Evolutionary conservation across 2,888 invertebrate genomes (phyloP), one percentile per base, ranked within the genome.

Genomic region (Spodoptera picta): DNA sequence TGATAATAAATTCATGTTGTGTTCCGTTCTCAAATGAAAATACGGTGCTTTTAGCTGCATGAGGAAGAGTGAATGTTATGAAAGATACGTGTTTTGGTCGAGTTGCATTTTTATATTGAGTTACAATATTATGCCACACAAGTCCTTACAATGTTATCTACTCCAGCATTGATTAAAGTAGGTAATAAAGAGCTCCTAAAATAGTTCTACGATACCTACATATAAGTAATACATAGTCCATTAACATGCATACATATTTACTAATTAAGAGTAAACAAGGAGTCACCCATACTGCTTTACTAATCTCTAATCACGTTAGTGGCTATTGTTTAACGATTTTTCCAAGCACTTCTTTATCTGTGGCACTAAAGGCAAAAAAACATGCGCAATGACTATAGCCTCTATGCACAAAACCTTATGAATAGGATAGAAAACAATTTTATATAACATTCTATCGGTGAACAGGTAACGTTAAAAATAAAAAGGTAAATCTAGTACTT

Each of bases 1-100:
- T 55, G 63, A 64, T 83, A 72, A 82, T 82, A 83, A 84, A 84
- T 84, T 81, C 83, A 81, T 83, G 75, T 58, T 44, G 24, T 55
- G 55, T 60, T 69, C 54, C 60, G 47, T 71, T 60, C 58, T 27
- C 44, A 69, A 56, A 64, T 62, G 49, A 59, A 56, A 66, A 60
- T 49, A 56, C 49, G 55, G 44, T 51, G 47, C 55, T 50, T 64
- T 69, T 60, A 36, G 51, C 9, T 54, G 42, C 53, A 55, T 44
- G 24, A 48, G 46, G 46, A 43, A 46, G 19, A 61, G 54, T 19
- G 23, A 50, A 44, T 73, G 53, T 46, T 65, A 31, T 44, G 14
- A 54, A 57, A 60, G 19, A 43, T 24, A 44, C 36, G 41, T 24
- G 27, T 36, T 24, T 12, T 24, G 14, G 19, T 36, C 4, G 23